phyloP scores from a whole-genome alignment of 2,888 invertebrate species.

The Aleiodes leptofemur region DNA sequence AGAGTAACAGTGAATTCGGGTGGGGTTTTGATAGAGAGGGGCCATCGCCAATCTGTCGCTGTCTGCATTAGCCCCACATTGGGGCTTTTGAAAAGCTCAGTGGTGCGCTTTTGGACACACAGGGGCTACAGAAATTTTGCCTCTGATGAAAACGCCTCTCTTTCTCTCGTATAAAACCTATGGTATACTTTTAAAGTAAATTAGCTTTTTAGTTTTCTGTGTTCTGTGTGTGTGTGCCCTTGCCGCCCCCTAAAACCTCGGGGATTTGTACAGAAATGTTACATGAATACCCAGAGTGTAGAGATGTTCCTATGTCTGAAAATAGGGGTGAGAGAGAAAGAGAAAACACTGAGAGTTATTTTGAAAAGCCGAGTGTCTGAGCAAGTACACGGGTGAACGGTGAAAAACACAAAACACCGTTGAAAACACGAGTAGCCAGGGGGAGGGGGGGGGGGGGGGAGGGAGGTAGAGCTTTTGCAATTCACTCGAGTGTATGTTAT shows the following conservation, averaged over 20 bases:
- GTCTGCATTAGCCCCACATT: conserved; percentile 71
- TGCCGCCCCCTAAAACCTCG: conserved; percentile 64
- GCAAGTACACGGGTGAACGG: conserved; percentile 39
- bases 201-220: conserved; percentile 75
- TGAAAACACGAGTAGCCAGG: conserved; percentile 37
- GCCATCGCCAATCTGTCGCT: conserved; percentile 73
- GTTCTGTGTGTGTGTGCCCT: conserved; percentile 52
- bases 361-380: conserved; percentile 39
- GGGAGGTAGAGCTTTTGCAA: conserved; percentile 13
- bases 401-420: conserved; percentile 47
- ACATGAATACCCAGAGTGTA: conserved; percentile 47
- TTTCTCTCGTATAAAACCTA: conserved; percentile 47
- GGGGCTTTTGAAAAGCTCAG: conserved; percentile 67
- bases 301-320: conserved; percentile 18
- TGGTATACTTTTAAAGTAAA: conserved; percentile 75
- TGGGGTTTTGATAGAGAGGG: conserved; percentile 13
- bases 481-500: conserved; percentile 27
- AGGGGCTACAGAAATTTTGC: conserved; percentile 57
- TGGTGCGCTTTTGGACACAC: conserved; percentile 62
- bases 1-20: conserved; percentile 37
- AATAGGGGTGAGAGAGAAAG: neutral
- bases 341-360: conserved; percentile 22
- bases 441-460: neutral
- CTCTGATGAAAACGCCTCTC: conserved; percentile 59
- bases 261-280: conserved; percentile 51